These are phyloP conservation scores for Drosophila rhopaloa DNA, from an alignment of 1,140 invertebrate species.

Conservation along the genomic window DNA sequence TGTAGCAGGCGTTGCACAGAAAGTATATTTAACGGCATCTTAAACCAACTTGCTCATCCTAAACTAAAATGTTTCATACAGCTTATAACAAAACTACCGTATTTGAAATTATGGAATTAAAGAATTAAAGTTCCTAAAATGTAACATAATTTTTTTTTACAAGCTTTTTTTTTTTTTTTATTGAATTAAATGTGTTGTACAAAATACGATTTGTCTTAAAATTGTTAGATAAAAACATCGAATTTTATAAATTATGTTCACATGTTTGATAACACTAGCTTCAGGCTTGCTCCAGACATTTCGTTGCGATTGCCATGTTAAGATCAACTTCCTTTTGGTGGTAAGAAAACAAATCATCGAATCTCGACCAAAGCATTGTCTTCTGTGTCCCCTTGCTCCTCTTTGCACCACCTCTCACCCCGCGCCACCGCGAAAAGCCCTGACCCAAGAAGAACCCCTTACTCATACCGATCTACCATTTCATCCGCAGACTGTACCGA, in stretches of 20 bases:
- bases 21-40: no score
- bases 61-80: no score
- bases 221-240: no score
- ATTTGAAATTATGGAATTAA: no score
- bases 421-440: background rate
- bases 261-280: no score
- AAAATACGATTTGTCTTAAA: background rate
- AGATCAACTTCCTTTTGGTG: slow-evolving; percentile 23
- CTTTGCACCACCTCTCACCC: background rate
- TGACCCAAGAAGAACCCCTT: background rate
- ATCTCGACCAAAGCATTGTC: slow-evolving; percentile 11
- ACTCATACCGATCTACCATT: slow-evolving; percentile 53
- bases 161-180: background rate
- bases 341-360: slow-evolving; percentile 7
- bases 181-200: background rate
- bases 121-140: no score
- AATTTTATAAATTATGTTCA: no score
- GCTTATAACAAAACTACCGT: no score
- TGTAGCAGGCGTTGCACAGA: no score
- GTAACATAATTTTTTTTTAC: no score
- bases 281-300: no score
- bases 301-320: slow-evolving; percentile 1
- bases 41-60: no score
- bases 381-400: slow-evolving; percentile 18
- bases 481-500: slow-evolving; percentile 89